Base-by-base conservation (phyloP, 2,113 vertebrate genomes). In the Cnemophilus loriae region DNA sequence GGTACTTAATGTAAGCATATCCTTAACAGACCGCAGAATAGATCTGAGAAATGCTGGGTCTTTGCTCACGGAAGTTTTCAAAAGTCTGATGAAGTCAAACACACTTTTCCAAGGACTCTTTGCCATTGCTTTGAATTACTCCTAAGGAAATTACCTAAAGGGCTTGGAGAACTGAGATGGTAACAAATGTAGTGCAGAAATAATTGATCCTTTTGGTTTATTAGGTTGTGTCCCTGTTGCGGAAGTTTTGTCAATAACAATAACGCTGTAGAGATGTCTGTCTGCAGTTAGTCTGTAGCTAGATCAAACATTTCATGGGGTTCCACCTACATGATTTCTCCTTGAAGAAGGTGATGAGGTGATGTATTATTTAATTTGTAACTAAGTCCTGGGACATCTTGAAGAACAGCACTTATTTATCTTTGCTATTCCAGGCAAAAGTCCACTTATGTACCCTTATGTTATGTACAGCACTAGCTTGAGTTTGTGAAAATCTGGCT, bases 341-440 rank as follows among this genome's bases (percentile, higher is more conserved):
- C 95, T 97, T 95, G 96, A 95, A 84, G 73, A 84, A 92, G 84
- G 73, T 96, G 77, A 94, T 96, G 63, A 92, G 84, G 73, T 96
- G 77, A 94, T 96, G 63, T 92, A 89, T 97, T 97, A 93, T 96
- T 97, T 97, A 97, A 96, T 95, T 95, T 87, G 61, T 95, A 95
- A 75, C 56, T 56, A 85, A 95, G 92, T 92, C 78, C 53, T n/a
- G 18, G 90, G 82, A 84, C 59, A 63, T 97, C 85, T 86, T 93
- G 87, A 95, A 85, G 82, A 49, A 30, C 79, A 84, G 11, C 1
- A 3, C 52, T 85, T 97, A 81, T 95, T 97, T 96, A 91, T 96
- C 93, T 86, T 84, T 82, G 61, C 70, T 93, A 3, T 91, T 95
- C 78, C 85, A 93, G 86, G 60, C 55, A 53, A 30, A 93, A 86